Percentiles rank a stretch among this genome's conserved stretches.
These are phyloP conservation scores for Hexactinellida sp. DNA, from an alignment of 37 sponge, comb jelly and placozoan genomes.

Conservation along the genomic window DNA sequence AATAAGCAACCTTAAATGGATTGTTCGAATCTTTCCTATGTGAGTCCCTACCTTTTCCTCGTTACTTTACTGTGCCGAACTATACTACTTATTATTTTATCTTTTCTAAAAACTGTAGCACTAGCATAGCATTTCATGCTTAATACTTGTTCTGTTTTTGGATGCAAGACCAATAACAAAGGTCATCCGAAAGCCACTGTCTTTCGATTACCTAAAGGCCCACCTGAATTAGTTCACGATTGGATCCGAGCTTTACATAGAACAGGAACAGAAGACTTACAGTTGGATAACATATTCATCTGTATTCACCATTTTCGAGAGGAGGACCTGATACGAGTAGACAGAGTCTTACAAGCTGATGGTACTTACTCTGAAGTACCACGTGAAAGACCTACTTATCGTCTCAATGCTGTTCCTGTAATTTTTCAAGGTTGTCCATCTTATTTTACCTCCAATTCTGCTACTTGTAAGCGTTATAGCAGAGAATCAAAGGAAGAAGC, in stretches of 20 bases:
- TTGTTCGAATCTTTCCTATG: too few relatives aligned
- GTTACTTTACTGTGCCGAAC: too few relatives aligned
- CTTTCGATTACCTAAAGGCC: not conserved
- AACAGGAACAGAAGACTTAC: not conserved
- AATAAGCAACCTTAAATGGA: too few relatives aligned
- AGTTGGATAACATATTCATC: not conserved
- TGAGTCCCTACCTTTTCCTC: too few relatives aligned
- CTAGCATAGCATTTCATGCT: too few relatives aligned
- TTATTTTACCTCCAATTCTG: not conserved
- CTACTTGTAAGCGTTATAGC: not conserved
- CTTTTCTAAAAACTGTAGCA: too few relatives aligned
- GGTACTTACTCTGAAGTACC: not conserved
- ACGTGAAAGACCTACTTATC: not conserved
- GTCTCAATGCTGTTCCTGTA: not conserved
- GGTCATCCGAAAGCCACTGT: not conserved
- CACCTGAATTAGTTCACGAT: not conserved
- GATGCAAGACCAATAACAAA: not conserved
- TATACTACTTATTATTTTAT: too few relatives aligned
- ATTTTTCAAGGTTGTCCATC: not conserved
- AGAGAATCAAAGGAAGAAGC: not conserved
- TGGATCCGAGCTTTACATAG: not conserved
- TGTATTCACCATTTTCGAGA: not conserved
- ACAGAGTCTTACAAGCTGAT: not conserved
- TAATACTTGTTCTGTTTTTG: not conserved
- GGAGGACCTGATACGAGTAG: not conserved